Base-by-base conservation (phyloP, 2,113 vertebrate genomes). In the Lontra canadensis region DNA sequence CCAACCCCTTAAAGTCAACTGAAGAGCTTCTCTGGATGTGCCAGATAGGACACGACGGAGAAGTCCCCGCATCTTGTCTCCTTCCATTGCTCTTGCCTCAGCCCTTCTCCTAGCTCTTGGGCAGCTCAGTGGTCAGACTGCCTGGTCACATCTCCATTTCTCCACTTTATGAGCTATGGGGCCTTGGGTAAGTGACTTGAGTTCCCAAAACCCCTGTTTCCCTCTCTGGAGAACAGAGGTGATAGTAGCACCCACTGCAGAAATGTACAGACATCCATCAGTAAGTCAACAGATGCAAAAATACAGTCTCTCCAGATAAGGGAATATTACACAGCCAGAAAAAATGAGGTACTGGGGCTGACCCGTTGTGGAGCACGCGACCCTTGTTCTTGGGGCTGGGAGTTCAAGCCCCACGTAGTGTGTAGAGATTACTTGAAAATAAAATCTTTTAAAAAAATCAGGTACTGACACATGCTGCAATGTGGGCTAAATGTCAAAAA, bases 401-500 rank as follows among this genome's bases (percentile, higher is more conserved):
- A 36, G 67, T 69, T 36, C 1, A 4, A 69, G 34, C 4, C 67
- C 34, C 34, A 69, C n/a, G 4, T 36, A 36, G 34, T 8, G 34
- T 69, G 8, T 20, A 20, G 67, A 21, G 67, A 69, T 69, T 20
- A 69, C 67, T 69, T 20, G n/a, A 36, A 69, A 69, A 36, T 69
- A 20, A 69, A 69, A 36, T 67, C 34, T 18, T n/a, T 0, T 10
- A 12, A 26, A 49, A 39, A 23, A 61, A 7, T 1, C 10, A 12
- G 25, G n/a, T 42, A 7, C 4, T 3, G 47, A 25, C 14, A 0
- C 3, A 5, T 1, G 1, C 61, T 3, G 5, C 26, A 13, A 5
- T 5, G 4, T 10, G 13, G 76, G 4, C 49, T 11, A 78, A 8
- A 10, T n/a, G 71, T 81, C 7, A 29, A 29, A 25, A 76, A n/a